These are phyloP conservation scores for Caenorhabditis elegans DNA, from an alignment of 1,140 invertebrate species.

Conservation along the genomic window WBcel235 BX284606.5:12175001-12175500, in stretches of 20 bases:
- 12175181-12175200: not conserved
- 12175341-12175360: not conserved
- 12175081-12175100: not conserved
- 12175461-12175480: no score
- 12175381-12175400: not conserved
- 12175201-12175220: not conserved
- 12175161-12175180: not conserved
- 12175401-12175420: no score
- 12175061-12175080: not conserved
- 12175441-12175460: no score
- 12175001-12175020: not conserved
- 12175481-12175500: no score
- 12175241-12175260: not conserved
- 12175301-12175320: constrained; percentile 31
- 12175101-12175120: not conserved
- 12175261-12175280: not conserved
- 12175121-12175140: not conserved
- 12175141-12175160: not conserved
- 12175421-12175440: no score
- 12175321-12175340: constrained; percentile 15
- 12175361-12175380: not conserved
- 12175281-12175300: not conserved
- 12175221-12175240: constrained; percentile 1
- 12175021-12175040: no score
- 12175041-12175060: no score